A percentile compares a stretch with the other conserved stretches of the same genome.
Evolutionary conservation across 2,113 vertebrate species (phyloP).

Genomic region (Esox niger): DNA sequence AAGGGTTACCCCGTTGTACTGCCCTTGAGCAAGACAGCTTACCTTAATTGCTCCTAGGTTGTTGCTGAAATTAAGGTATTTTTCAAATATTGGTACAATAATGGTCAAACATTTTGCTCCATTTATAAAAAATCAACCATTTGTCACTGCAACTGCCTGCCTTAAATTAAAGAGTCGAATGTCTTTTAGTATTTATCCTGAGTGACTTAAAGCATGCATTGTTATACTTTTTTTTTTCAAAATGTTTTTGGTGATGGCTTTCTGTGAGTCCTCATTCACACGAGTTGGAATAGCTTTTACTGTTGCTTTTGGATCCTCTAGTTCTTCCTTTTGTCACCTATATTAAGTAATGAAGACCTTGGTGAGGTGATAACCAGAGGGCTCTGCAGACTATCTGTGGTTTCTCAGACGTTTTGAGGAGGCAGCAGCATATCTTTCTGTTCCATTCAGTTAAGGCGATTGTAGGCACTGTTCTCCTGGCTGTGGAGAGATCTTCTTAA

Average conservation of each 20-base stretch:
- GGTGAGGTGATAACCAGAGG: slow-evolving; percentile 3
- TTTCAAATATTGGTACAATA: too few relatives aligned
- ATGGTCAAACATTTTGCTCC: too few relatives aligned
- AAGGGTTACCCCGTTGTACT: too few relatives aligned
- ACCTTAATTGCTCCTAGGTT: too few relatives aligned
- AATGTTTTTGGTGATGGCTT: too few relatives aligned
- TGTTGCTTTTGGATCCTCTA: not conserved
- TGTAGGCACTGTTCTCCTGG: slow-evolving; percentile 11
- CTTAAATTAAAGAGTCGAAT: slow-evolving; percentile 7
- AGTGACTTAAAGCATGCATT: too few relatives aligned
- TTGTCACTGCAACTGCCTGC: slow-evolving; percentile 2
- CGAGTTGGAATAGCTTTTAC: too few relatives aligned
- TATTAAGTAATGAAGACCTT: slow-evolving; percentile 13
- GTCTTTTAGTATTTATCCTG: too few relatives aligned
- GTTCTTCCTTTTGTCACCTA: slow-evolving; percentile 9
- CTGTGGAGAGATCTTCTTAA: slow-evolving; percentile 13
- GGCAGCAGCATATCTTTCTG: not conserved
- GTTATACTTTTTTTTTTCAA: too few relatives aligned
- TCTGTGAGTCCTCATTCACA: not conserved
- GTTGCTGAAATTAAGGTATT: too few relatives aligned
- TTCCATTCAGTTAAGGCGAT: not conserved
- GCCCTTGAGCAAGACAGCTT: too few relatives aligned
- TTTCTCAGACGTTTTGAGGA: not conserved
- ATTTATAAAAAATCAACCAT: slow-evolving; percentile 7
- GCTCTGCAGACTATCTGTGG: not conserved